Base-by-base conservation (phyloP, 2,113 vertebrate species). In the Pardalotus punctatus region DNA sequence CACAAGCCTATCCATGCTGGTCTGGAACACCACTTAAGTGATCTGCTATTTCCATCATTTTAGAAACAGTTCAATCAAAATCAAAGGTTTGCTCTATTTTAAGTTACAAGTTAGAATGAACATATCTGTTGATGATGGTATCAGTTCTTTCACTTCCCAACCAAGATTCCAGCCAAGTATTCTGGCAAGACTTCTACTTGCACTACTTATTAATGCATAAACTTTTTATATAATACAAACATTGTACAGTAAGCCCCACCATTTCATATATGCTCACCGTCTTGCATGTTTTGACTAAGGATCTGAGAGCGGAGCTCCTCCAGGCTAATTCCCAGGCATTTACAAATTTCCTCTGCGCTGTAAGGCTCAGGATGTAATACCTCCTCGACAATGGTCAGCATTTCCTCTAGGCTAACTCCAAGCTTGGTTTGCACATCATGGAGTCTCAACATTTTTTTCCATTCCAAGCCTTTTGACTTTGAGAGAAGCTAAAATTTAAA, bases 281-380 rank as follows among this genome's bases (percentile, higher is more conserved):
- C 98, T 88, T 98, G 98, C 69, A 98, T 99, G 97, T 99, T 99
- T 58, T 98, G 94, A 83, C 96, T 99, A 27, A 99, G 98, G 91
- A 99, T 98, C 70, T 98, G 96, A 62, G 98, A 96, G 50, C 42
- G 88, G 40, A 99, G 98, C 62, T 99, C 98, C 96, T 98, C 98
- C 25, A 96, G 65, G 87, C 97, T 99, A 96, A 99, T 97, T 92
- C 96, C 98, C 97, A 99, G 98, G 91, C 87, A 96, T 81, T 89
- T 97, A 97, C 99, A 99, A 97, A 99, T 98, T 98, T 99, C 99
- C 90, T 99, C 98, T 43, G 97, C 33, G 97, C 97, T 98, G 95
- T 99, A 99, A 21, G 99, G 98, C 90, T 99, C 98, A 47, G 98
- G 98, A 90, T 99, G 99, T 90, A 99, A 96, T 87, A 98, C 97